Conservation (phyloP, 2,888 invertebrate species). For the Eupithecia pulchellata region DNA sequence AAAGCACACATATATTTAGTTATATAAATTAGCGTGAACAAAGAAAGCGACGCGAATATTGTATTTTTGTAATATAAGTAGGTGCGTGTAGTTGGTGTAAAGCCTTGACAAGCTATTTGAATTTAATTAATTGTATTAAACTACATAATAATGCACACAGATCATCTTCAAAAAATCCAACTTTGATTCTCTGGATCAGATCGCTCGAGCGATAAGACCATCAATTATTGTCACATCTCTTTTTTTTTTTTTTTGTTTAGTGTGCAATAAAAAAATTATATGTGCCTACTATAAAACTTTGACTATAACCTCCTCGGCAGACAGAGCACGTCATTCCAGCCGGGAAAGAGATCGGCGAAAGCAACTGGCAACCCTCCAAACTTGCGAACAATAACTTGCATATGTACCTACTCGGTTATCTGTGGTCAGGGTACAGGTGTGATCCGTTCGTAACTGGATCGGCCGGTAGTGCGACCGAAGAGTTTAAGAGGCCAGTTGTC, state of each 20-base stretch:
- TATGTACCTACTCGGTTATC: neutral
- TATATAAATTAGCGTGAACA: neutral
- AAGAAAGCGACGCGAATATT: neutral
- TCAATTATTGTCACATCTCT: no score
- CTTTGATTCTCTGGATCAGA: no score
- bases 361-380: conserved; percentile 64
- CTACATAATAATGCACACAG: no score
- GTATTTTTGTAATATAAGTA: no score
- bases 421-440: conserved; percentile 24
- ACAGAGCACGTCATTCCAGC: conserved; percentile 57
- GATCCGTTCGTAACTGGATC: conserved; percentile 51
- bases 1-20: neutral
- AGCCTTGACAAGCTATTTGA: no score
- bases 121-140: no score
- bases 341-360: conserved; percentile 69
- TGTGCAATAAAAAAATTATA: no score
- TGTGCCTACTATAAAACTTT: conserved; percentile 6
- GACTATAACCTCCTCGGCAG: conserved; percentile 31
- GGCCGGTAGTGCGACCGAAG: conserved; percentile 44
- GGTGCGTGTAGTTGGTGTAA: no score
- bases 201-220: no score
- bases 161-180: no score
- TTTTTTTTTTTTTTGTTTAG: no score
- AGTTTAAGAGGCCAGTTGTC: neutral
- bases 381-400: conserved; percentile 42